A percentile compares a stretch with the other conserved stretches of the same genome.
These are phyloP conservation scores for Sphecodes monilicornis DNA, from an alignment of 2,888 invertebrate species.

Conservation along the genomic window DNA sequence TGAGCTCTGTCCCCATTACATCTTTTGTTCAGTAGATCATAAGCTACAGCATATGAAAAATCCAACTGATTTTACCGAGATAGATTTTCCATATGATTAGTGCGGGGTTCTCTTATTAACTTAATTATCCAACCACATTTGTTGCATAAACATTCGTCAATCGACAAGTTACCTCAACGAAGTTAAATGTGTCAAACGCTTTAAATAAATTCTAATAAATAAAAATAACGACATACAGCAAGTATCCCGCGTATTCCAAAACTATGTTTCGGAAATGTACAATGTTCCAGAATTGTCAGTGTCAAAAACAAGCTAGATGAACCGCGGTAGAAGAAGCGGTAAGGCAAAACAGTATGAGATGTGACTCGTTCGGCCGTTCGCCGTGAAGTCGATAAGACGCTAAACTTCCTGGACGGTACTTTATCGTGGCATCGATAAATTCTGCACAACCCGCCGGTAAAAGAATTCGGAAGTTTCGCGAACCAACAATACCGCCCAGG, in stretches of 20 bases:
- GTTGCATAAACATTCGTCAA: no score
- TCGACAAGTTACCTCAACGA: no score
- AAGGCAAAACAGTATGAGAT: not conserved
- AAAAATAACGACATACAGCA: not conserved
- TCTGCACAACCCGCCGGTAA: conserved; percentile 60
- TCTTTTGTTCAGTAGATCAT: no score
- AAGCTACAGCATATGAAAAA: no score
- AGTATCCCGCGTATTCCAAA: not conserved
- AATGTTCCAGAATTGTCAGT: not conserved
- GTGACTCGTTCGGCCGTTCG: conserved; percentile 36
- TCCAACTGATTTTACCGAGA: no score
- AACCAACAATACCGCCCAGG: conserved; percentile 54
- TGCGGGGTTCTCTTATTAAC: no score
- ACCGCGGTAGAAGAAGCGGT: no score
- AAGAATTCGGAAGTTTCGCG: conserved; percentile 67
- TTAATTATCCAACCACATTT: no score
- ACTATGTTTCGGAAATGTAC: not conserved
- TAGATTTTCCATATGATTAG: no score
- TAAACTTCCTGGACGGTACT: conserved; percentile 63
- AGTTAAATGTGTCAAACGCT: no score
- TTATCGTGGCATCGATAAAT: conserved; percentile 70
- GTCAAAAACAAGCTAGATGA: not conserved
- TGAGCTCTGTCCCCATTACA: no score
- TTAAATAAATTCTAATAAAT: not conserved
- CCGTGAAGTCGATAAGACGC: conserved; percentile 47